Base-by-base conservation (phyloP, 2,113 vertebrate genomes). In the Limnothrissa miodon region DNA sequence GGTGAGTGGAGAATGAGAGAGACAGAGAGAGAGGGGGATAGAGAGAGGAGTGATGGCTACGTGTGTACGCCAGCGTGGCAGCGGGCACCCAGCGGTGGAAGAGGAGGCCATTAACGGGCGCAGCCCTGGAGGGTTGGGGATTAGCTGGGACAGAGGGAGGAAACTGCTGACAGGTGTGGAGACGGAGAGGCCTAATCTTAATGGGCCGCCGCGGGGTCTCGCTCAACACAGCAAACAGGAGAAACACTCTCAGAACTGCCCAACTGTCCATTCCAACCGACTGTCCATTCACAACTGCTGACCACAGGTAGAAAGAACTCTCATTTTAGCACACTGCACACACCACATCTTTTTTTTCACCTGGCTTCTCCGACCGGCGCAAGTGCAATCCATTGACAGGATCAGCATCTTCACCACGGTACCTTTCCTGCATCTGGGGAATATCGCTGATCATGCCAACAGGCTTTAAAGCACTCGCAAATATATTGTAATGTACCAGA, bases 151-250 rank as follows among this genome's bases (percentile, higher is more conserved):
- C 42, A 6, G 44, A 74, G 66, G 80, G 83, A 81, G 82, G 81
- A 87, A 88, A 87, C 29, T 83, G 88, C 87, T 89, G 90, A 91
- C 87, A 87, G 83, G 83, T 81, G 85, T 78, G 78, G 78, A 53
- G 44, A 85, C 51, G 29, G 48, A 42, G 39, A 59, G 46, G 87
- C 85, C 86, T 92, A 90, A 93, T 93, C 92, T 91, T 89, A 87
- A 91, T 90, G 86, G 90, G 81, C 83, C 82, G 84, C 87, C 89
- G 70, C 82, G 88, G 91, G 89, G 51, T 83, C 66, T 39, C 33
- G 66, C 66, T 74, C 66, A 36, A 74, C 66, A 74, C 66, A 74
- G 66, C 66, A 74, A 74, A 74, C 66, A 74, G 66, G 66, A 74
- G 66, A 74, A 48, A 66, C 59, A 36, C 66, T 17, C 29, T 17